Evolutionary conservation across 1,140 invertebrate genomes (phyloP), one percentile per base, ranked within the genome.

Genomic region (Uloborus diversus): DNA sequence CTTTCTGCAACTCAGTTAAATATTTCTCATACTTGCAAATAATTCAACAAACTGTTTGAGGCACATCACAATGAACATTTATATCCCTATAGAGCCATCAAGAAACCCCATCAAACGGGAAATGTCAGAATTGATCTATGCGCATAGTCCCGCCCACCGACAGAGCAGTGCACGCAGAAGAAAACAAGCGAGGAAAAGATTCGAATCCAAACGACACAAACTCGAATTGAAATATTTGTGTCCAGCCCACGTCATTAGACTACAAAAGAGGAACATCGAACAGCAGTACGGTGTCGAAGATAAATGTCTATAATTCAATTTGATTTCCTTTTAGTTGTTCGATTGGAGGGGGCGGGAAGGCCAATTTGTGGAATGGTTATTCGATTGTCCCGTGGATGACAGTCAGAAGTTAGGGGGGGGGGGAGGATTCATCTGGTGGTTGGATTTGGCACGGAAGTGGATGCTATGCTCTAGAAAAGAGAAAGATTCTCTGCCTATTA

Each of bases 251-350:
- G 25, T 13, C 69, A 71, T 71, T 59, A 71, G 11, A 27, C 9
- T 3, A 37, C 56, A 61, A 57, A 28, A 47, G 17, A 30, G 35
- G 42, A 9, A 61, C 17, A 35, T 35, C 71, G 30, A 53, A 53
- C 25, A 14, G 14, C 11, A 56, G 9, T 3, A 20, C 20, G 20
- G 37, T 20, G 35, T 9, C 33, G 71, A 75, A 75, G 71, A 75
- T 75, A 51, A 75, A 75, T 75, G 71, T 64, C 37, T 17, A 35
- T 75, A 75, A 75, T 28, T 75, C 71, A 64, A 75, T 75, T 75
- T 62, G 57, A 75, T 64, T 75, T 75, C 30, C 59, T 30, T 75
- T 75, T 64, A 49, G 59, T 3, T 53, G 3, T 37, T 75, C 57
- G 57, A n/a, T 64, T 75, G 37, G 1, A n/a, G 47, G n/a, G 59